A percentile compares a stretch with the other conserved stretches of the same genome.
phyloP scores from a whole-genome alignment of 2,113 vertebrate genomes.

The Phrynosoma platyrhinos region DNA sequence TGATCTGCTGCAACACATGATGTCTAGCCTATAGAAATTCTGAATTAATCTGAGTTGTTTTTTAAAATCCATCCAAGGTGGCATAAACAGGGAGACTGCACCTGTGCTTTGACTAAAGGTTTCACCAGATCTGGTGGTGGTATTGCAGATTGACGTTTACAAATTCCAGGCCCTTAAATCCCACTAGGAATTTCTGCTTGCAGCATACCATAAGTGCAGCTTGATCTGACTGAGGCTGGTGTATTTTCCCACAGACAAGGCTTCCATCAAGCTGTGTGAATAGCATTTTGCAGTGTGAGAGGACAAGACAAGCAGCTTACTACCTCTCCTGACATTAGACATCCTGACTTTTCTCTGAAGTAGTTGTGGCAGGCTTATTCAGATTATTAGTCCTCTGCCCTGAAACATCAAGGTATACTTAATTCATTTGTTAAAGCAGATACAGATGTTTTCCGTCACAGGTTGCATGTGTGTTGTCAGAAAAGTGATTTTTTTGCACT shows the following conservation, averaged over 20 bases:
- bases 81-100: conserved; percentile 55
- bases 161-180: conserved; percentile 59
- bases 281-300: background rate
- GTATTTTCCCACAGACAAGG: rapidly evolving
- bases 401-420: background rate
- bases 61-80: background rate
- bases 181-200: conserved; percentile 57
- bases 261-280: background rate
- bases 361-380: background rate
- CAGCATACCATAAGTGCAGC: background rate
- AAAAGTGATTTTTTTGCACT: background rate
- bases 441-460: background rate
- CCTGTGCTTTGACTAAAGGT: conserved; percentile 55
- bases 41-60: conserved; percentile 36
- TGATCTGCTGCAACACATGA: background rate
- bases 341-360: rapidly evolving
- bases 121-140: conserved; percentile 53
- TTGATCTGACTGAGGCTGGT: conserved; percentile 27
- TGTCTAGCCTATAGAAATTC: background rate
- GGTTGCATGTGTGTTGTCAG: background rate
- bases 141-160: background rate
- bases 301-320: background rate
- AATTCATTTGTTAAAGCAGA: background rate
- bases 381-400: background rate
- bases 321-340: background rate